Evolutionary conservation across 2,797 vertebrate genomes (phyloP).

Genomic region (Macropus fuliginosus): DNA sequence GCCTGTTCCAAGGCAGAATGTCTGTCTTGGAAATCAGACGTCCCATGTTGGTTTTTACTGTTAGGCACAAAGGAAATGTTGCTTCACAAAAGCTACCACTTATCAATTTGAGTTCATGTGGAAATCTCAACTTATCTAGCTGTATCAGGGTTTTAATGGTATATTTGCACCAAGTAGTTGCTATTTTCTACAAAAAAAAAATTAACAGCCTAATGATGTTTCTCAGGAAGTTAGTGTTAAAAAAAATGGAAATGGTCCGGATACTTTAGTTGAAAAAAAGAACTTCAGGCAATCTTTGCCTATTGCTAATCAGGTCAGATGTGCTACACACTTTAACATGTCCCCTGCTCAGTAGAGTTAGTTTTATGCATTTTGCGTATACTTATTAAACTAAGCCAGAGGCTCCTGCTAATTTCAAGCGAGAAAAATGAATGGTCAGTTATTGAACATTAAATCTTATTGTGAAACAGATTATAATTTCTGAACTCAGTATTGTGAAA

Average conservation of each 20-base stretch:
- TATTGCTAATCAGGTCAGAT: conserved; percentile 52
- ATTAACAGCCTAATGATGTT: conserved; percentile 50
- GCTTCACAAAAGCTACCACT: conserved; percentile 67
- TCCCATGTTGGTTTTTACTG: neutral
- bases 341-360: conserved; percentile 27
- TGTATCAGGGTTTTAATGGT: conserved; percentile 41
- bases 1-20: neutral
- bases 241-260: conserved; percentile 2
- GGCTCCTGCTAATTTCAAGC: conserved; percentile 70
- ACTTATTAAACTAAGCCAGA: conserved; percentile 56
- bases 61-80: neutral
- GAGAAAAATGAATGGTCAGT: conserved; percentile 36
- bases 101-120: conserved; percentile 52
- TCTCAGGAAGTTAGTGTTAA: conserved; percentile 65
- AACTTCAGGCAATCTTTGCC: neutral
- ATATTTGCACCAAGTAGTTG: conserved; percentile 48
- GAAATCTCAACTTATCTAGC: conserved; percentile 24
- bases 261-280: neutral
- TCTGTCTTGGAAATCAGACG: neutral
- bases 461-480: conserved; percentile 66
- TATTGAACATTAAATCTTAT: conserved; percentile 66
- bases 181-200: conserved; percentile 20
- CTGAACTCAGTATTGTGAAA: conserved; percentile 25
- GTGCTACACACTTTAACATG: neutral
- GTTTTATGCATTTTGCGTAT: conserved; percentile 31